Evolutionary conservation across 2,797 vertebrate species (phyloP).

Genomic region (Gymnopithys bicolor): DNA sequence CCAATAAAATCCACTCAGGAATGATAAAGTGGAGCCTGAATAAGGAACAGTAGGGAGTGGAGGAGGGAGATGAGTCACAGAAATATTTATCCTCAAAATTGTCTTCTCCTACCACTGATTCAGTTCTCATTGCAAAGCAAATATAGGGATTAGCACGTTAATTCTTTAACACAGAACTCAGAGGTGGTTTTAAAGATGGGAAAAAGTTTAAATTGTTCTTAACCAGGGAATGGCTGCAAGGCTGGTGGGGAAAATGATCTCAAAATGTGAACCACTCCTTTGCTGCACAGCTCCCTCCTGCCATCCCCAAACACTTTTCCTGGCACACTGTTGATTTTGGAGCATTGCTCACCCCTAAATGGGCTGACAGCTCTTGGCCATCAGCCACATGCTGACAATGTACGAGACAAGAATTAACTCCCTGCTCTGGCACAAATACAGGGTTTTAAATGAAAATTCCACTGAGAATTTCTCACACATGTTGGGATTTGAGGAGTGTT

Average conservation of each 20-base stretch:
- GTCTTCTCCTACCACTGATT: background rate
- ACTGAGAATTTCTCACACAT: background rate
- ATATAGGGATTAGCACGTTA: background rate
- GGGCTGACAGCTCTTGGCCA: background rate
- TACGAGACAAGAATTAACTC: background rate
- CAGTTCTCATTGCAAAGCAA: background rate
- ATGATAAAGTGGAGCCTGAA: background rate
- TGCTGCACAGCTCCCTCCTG: background rate
- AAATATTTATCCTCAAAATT: background rate
- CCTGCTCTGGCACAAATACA: background rate
- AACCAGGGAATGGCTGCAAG: background rate
- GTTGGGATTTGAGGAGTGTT: accelerated
- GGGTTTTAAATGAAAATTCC: background rate
- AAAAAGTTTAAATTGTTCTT: background rate
- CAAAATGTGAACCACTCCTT: background rate
- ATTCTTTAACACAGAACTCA: background rate
- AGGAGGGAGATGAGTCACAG: background rate
- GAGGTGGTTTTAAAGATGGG: background rate
- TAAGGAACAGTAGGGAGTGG: accelerated
- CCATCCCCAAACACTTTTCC: background rate
- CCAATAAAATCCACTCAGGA: background rate
- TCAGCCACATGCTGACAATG: background rate
- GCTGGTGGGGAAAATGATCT: background rate
- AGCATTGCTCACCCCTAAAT: background rate
- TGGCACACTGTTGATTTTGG: background rate